Conservation (phyloP, 2,888 invertebrate species). For the Physocephala rufipes region DNA sequence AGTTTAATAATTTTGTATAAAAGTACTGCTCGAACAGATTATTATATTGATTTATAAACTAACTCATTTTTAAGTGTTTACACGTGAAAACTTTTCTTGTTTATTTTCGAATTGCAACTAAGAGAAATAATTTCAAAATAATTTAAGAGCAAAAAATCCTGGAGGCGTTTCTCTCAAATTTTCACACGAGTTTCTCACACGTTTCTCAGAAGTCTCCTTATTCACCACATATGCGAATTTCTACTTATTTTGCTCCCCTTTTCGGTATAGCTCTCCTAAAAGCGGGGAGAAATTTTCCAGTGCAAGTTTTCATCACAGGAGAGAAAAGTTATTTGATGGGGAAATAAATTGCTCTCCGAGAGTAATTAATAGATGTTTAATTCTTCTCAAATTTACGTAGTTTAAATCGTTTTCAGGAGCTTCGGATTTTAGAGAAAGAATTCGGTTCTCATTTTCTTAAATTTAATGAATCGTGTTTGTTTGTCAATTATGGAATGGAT, state of each 20-base stretch:
- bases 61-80: background rate
- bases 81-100: background rate
- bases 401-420: background rate
- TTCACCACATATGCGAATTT: constrained; percentile 24
- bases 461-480: background rate
- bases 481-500: too few relatives aligned
- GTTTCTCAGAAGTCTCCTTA: too few relatives aligned
- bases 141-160: too few relatives aligned
- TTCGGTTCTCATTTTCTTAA: background rate
- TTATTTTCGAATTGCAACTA: background rate
- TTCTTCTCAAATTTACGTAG: too few relatives aligned
- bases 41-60: too few relatives aligned
- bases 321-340: background rate
- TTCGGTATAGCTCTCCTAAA: background rate
- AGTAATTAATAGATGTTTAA: too few relatives aligned
- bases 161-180: too few relatives aligned
- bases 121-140: background rate
- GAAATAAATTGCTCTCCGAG: background rate
- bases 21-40: too few relatives aligned
- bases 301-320: constrained; percentile 1
- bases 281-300: constrained; percentile 13
- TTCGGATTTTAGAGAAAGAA: background rate
- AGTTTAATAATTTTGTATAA: too few relatives aligned
- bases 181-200: too few relatives aligned
- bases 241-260: background rate